phyloP scores from a whole-genome alignment of 30 jellyfish, hydroid and myxozoan genomes.

The Sanderia malayensis region DNA sequence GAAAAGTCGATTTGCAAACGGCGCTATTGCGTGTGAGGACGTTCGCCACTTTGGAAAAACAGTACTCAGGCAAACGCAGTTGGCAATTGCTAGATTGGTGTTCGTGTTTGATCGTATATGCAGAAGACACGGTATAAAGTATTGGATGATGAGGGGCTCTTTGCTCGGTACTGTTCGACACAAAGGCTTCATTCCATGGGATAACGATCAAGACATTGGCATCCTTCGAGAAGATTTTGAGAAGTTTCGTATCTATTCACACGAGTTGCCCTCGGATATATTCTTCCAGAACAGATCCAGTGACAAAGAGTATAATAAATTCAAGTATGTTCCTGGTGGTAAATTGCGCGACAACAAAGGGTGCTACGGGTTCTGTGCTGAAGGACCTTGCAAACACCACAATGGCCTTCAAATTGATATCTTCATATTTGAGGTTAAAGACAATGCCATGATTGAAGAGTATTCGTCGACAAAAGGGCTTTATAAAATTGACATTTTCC shows the following conservation, averaged over 20 bases:
- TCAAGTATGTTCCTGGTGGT: constrained; percentile 23
- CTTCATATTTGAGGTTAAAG: constrained; percentile 45
- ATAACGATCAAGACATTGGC: constrained; percentile 73
- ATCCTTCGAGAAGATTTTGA: constrained; percentile 72
- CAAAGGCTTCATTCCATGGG: constrained; percentile 83
- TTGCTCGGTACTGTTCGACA: constrained; percentile 82
- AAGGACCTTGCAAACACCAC: constrained; percentile 13
- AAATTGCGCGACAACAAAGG: constrained; percentile 66
- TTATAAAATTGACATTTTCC: constrained; percentile 44
- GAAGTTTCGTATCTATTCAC: constrained; percentile 52
- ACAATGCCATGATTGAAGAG: constrained; percentile 18
- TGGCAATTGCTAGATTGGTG: constrained; percentile 62
- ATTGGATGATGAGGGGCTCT: constrained; percentile 88
- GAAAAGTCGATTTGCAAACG: too few species aligned
- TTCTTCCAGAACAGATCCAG: constrained; percentile 68
- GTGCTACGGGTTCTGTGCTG: constrained; percentile 25
- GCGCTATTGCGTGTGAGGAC: too few species aligned
- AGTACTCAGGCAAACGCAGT: constrained; percentile 76
- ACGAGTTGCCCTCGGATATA: constrained; percentile 80
- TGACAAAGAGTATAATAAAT: constrained; percentile 51
- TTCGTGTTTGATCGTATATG: constrained; percentile 60
- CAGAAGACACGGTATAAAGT: constrained; percentile 62
- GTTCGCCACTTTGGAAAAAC: constrained; percentile 81
- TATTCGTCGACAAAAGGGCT: constrained; percentile 16
- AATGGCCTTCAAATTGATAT: constrained; percentile 90